Base-by-base conservation (phyloP, 2,797 vertebrate genomes). In the Ptychobarbus kaznakovi region DNA sequence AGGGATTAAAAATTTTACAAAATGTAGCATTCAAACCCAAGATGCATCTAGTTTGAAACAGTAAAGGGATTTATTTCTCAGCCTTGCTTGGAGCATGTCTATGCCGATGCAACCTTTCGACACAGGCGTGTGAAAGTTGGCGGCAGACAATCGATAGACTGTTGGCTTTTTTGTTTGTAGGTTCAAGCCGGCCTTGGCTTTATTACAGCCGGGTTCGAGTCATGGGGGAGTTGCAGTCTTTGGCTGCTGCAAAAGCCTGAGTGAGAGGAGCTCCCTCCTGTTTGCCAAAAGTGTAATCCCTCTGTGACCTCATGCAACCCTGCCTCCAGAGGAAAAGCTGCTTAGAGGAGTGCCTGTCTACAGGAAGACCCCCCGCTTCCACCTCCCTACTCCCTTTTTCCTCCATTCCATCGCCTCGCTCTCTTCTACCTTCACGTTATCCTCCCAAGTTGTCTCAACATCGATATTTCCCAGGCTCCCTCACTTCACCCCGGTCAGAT, bases 201-300 rank as follows among this genome's bases (percentile, higher is more conserved):
- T 95, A 95, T 95, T 96, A 94, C 94, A 95, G 94, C 86, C 94
- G 92, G 93, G 92, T 86, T 91, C 90, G 91, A 94, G 93, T 94
- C 95, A 93, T 91, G 89, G 84, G 95, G 94, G 95, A 95, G 94
- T 93, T 91, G 86, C 81, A 90, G 81, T 86, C 81, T 88, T 68
- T 56, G 83, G 77, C 82, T 85, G 68, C 68, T 86, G 90, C 89
- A 92, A 91, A 87, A 88, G 90, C 92, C 91, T 93, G 91, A 93
- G 92, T 91, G 91, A 92, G 91, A 93, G 92, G 88, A 95, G 93
- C 94, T 94, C 93, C 93, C 92, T 93, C 93, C 94, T 95, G 94
- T 95, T 96, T 96, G 95, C 95, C 95, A 95, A 95, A 95, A 95
- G 94, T 95, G 94, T 95, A 96, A 96, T 96, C 95, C 95, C 89